phyloP scores from a whole-genome alignment of 2,888 invertebrate species.

The Biston betularia region DNA sequence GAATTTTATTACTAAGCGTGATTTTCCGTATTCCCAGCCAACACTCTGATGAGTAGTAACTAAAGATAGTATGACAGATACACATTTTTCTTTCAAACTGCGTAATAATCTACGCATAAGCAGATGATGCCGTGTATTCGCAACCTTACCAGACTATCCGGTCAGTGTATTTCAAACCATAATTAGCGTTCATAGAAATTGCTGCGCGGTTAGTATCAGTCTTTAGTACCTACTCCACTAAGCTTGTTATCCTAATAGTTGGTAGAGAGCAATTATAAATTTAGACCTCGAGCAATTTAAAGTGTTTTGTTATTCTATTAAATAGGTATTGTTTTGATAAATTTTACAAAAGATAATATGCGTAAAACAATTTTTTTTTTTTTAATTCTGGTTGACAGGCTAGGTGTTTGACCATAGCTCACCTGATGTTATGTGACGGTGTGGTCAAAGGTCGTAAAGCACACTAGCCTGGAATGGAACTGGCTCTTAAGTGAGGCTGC shows the following conservation, averaged over 20 bases:
- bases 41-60: too few species aligned
- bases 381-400: too few species aligned
- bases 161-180: slow-evolving; percentile 12
- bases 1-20: too few species aligned
- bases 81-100: too few species aligned
- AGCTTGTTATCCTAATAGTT: slow-evolving; percentile 9
- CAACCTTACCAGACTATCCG: slow-evolving; percentile 1
- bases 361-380: neutral
- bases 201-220: slow-evolving; percentile 9
- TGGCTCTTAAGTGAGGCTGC: too few species aligned
- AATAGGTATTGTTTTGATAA: neutral
- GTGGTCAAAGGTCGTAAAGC: too few species aligned
- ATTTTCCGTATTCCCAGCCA: too few species aligned
- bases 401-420: too few species aligned
- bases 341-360: neutral
- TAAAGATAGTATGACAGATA: too few species aligned
- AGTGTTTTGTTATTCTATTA: neutral
- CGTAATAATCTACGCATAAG: too few species aligned
- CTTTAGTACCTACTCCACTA: slow-evolving; percentile 2
- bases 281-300: neutral
- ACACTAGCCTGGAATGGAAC: too few species aligned
- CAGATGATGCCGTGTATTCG: neutral
- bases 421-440: too few species aligned
- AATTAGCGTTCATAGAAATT: slow-evolving; percentile 15
- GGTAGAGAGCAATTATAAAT: neutral